Evolutionary conservation across 2,113 vertebrate genomes (phyloP).

Genomic region (Turdus rufiventris): DNA sequence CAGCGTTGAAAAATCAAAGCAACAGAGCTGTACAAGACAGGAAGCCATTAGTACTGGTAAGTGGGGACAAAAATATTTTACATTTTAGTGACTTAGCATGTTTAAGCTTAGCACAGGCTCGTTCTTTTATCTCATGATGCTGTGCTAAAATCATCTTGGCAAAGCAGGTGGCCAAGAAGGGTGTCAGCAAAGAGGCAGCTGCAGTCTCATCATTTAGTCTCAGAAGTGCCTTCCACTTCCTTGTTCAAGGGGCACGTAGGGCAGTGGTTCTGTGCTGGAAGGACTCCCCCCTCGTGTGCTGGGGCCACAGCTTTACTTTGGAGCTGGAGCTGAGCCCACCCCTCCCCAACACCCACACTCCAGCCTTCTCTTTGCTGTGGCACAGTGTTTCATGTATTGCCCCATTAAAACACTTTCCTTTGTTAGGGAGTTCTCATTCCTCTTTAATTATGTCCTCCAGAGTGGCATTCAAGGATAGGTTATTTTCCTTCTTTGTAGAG

Average conservation of each 20-base stretch:
- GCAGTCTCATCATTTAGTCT: neutral
- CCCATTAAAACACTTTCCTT: slow-evolving; percentile 46
- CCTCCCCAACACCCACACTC: neutral
- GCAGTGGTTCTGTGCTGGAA: neutral
- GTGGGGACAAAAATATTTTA: slow-evolving; percentile 38
- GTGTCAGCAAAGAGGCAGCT: slow-evolving; percentile 56
- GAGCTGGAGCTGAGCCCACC: neutral
- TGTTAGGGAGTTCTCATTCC: slow-evolving; percentile 36
- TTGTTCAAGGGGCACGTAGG: neutral
- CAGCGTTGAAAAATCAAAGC: neutral
- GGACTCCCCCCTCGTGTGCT: neutral
- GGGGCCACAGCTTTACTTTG: neutral
- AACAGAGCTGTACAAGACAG: neutral
- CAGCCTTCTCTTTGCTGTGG: neutral
- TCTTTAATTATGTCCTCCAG: slow-evolving; percentile 66
- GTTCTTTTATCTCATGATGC: neutral
- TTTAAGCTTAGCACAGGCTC: slow-evolving; percentile 44
- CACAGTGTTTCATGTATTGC: neutral
- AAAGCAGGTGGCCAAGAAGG: slow-evolving; percentile 45
- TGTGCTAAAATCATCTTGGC: slow-evolving; percentile 29
- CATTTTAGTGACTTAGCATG: slow-evolving; percentile 41
- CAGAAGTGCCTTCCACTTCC: slow-evolving; percentile 23
- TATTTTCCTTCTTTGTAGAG: slow-evolving; percentile 60
- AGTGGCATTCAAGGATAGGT: slow-evolving; percentile 56
- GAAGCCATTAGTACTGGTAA: slow-evolving; percentile 5